These are phyloP conservation scores for Mionectes macconnelli DNA, from an alignment of 2,113 vertebrate species.

Conservation along the genomic window DNA sequence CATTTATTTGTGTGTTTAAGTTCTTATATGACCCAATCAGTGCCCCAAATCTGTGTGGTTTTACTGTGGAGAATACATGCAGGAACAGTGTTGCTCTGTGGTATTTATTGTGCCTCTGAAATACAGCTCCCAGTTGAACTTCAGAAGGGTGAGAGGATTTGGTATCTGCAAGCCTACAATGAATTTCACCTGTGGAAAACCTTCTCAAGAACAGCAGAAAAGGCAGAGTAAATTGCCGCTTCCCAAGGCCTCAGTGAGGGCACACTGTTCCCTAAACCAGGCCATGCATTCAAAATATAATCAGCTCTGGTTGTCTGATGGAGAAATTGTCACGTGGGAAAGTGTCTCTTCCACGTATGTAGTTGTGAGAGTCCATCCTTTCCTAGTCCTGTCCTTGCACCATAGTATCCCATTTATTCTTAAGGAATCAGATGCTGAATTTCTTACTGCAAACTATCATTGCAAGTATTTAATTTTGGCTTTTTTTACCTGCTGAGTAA, in stretches of 20 bases:
- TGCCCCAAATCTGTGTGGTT: background rate
- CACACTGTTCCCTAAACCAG: background rate
- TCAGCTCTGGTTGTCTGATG: background rate
- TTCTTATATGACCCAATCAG: background rate
- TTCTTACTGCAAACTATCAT: background rate
- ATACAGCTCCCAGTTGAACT: background rate
- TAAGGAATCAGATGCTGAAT: background rate
- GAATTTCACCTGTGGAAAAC: background rate
- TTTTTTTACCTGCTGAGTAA: background rate
- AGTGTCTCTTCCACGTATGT: background rate
- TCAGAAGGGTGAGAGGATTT: background rate
- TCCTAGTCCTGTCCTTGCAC: background rate
- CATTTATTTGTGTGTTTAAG: background rate
- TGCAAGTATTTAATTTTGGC: background rate
- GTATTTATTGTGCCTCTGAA: background rate
- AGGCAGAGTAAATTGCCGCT: background rate
- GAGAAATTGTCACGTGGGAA: background rate
- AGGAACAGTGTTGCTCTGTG: background rate
- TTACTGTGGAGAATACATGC: background rate
- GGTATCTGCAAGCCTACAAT: background rate
- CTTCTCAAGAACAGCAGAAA: background rate
- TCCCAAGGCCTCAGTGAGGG: background rate
- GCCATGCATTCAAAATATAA: rapidly evolving
- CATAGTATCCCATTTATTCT: background rate
- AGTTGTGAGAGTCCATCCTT: background rate